These are phyloP conservation scores for Drosophila greeni DNA, from an alignment of 2,888 invertebrate species.

Conservation along the genomic window DNA sequence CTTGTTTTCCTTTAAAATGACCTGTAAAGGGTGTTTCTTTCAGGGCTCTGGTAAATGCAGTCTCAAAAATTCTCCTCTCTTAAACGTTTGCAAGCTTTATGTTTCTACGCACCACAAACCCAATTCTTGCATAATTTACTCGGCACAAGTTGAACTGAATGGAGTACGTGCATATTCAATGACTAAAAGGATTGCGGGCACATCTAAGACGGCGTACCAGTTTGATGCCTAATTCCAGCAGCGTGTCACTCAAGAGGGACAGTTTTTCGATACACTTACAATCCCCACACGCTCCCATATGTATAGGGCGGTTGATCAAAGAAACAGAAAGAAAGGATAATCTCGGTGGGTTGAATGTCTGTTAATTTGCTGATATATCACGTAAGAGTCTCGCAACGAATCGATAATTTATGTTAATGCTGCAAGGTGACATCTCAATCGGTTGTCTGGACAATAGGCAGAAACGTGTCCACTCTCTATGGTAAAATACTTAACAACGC, in stretches of 20 bases:
- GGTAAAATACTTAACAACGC: conserved; percentile 52
- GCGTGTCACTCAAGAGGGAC: conserved; percentile 59
- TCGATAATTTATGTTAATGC: conserved; percentile 70
- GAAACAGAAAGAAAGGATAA: conserved; percentile 52
- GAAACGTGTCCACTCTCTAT: conserved; percentile 56
- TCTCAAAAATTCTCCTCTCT: neutral
- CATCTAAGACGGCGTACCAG: conserved; percentile 13
- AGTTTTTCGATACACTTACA: conserved; percentile 1
- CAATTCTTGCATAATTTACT: neutral
- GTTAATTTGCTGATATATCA: conserved; percentile 69
- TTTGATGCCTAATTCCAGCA: conserved; percentile 44
- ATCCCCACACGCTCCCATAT: neutral
- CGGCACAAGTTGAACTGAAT: neutral
- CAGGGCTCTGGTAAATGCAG: neutral
- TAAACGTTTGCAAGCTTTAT: too few species aligned
- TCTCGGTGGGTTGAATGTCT: conserved; percentile 51
- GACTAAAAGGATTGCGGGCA: conserved; percentile 34
- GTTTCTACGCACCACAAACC: neutral
- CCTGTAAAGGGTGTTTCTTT: neutral
- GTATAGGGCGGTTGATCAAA: conserved; percentile 29
- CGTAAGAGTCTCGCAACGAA: conserved; percentile 59
- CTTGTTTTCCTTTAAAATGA: neutral
- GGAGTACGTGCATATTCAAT: conserved; percentile 22
- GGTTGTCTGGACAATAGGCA: conserved; percentile 32
- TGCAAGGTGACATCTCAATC: conserved; percentile 70